Evolutionary conservation across 2,113 vertebrate species (phyloP).

Genomic region (Zosterops borbonicus): DNA sequence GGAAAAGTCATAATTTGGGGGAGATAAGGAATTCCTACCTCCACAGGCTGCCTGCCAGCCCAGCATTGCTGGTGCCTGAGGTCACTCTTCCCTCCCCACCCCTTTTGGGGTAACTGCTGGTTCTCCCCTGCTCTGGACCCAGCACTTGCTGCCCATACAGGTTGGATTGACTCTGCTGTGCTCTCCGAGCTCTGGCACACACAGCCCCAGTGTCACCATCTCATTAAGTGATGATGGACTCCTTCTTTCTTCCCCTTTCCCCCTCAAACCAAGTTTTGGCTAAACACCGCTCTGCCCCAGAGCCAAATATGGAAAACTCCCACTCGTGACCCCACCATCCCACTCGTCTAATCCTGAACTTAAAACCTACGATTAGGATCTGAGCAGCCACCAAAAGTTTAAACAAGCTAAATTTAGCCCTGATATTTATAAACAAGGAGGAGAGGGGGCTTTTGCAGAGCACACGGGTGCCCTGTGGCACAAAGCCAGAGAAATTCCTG

Average conservation of each 20-base stretch:
- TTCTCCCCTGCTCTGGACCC: accelerated
- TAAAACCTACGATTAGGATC: slow-evolving; percentile 49
- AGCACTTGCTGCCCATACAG: neutral
- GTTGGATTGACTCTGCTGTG: neutral
- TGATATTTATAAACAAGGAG: slow-evolving; percentile 47
- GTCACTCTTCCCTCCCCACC: neutral
- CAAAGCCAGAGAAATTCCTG: neutral
- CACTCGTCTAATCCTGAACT: neutral
- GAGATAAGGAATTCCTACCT: neutral
- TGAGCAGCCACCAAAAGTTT: slow-evolving; percentile 46
- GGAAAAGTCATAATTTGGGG: neutral
- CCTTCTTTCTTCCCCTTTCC: neutral
- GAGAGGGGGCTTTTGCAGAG: neutral
- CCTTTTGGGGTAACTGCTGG: neutral
- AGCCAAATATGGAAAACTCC: slow-evolving; percentile 30
- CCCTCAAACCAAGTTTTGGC: neutral
- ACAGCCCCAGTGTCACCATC: neutral
- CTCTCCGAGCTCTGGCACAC: neutral
- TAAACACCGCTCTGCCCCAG: neutral
- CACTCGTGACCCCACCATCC: neutral
- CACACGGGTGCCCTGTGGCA: neutral
- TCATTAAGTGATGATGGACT: neutral
- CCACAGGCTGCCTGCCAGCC: neutral
- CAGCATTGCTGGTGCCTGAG: neutral
- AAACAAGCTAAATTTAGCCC: slow-evolving; percentile 57